Base-by-base conservation (phyloP, 2,113 vertebrate genomes). In the Hippocampus abdominalis region DNA sequence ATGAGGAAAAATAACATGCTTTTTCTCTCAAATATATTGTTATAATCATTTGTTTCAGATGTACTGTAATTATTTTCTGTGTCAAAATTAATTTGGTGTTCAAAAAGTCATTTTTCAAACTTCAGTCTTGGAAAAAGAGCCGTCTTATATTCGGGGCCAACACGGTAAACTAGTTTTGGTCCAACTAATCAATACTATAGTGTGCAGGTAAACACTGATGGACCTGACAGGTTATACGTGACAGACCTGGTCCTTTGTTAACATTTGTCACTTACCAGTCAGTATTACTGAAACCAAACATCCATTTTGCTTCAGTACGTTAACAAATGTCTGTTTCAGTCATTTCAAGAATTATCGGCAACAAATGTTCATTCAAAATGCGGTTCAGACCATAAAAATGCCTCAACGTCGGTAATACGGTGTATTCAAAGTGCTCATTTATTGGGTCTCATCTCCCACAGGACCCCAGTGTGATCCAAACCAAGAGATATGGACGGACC, bases 401-500 rank as follows among this genome's bases (percentile, higher is more conserved):
- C 0, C 10, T 56, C 53, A 56, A 56, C 53, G 7, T 32, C n/a
- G n/a, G n/a, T n/a, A n/a, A n/a, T n/a, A n/a, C n/a, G 8, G 1
- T 11, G 9, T 56, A 23, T 11, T 25, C n/a, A 56, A 42, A 40
- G 32, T 48, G 32, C 49, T 27, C 67, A 23, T 73, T 76, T 71
- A 42, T 44, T 72, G n/a, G 0, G 13, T 74, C 29, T n/a, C 20
- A 7, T 64, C n/a, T 65, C 51, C 42, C 46, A 71, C 85, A 93
- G 92, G 88, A 25, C 57, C 27, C 16, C 90, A 89, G 76, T 93
- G 92, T 80, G 78, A 89, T 20, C 68, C 70, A n/a, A 86, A 89
- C 70, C 77, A 85, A 0, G 85, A 87, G 44, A 89, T 94, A 64
- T 93, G 91, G 93, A 90, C 87, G 0, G 92, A 93, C 68, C 84